Base-by-base conservation (phyloP, 35 echinoderm and acorn worm genomes). In the Ophioderma brevispina region DNA sequence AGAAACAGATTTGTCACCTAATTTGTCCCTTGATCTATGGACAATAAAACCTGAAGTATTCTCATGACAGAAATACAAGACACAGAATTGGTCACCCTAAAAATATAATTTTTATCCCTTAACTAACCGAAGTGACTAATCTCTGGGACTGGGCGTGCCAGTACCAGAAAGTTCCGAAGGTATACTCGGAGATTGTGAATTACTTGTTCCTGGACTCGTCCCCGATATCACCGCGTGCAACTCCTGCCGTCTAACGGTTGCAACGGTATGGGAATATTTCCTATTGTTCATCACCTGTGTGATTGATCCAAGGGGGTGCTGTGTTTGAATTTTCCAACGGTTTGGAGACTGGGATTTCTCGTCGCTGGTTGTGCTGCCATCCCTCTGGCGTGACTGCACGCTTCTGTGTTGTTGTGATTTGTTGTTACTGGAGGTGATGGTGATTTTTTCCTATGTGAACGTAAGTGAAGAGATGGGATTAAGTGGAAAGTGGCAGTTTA, bases 401-500 rank as follows among this genome's bases (percentile, higher is more conserved):
- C 37, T 31, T 87, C 76, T 31, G 75, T 23, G 36, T 49, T 38
- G 85, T 42, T 77, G 25, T 70, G 55, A 59, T 90, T 80, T 83
- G 89, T 90, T 70, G 89, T 81, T 37, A 70, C 23, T 6, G 81
- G 89, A 1, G 89, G 89, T 30, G 89, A 90, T 18, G 89, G 89
- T 0, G 38, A 76, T 32, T 87, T 82, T 90, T 90, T 90, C 76
- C 89, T 90, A 64, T 32, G n/a, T n/a, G n/a, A n/a, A n/a, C n/a
- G n/a, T n/a, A n/a, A n/a, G n/a, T n/a, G n/a, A n/a, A n/a, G n/a
- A n/a, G n/a, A n/a, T n/a, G n/a, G n/a, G n/a, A n/a, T n/a, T n/a
- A n/a, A n/a, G n/a, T n/a, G n/a, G n/a, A n/a, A n/a, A n/a, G n/a
- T n/a, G n/a, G n/a, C n/a, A n/a, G n/a, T n/a, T n/a, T n/a, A n/a